Evolutionary conservation across 2,888 invertebrate species (phyloP).

Genomic region (Pollenia labialis): DNA sequence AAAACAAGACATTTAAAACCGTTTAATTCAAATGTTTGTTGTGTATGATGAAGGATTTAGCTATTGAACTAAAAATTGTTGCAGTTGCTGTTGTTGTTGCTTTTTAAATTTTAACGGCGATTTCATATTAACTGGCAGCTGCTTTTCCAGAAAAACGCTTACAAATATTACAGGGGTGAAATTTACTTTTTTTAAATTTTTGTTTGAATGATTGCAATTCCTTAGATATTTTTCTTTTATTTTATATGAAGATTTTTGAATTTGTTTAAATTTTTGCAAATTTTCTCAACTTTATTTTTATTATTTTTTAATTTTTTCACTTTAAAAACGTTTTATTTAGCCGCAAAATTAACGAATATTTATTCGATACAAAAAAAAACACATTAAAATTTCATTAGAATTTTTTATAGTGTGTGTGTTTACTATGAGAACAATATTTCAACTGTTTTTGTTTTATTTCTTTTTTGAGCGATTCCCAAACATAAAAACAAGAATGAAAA

Average conservation of each 20-base stretch:
- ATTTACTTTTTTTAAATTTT: slow-evolving; percentile 11
- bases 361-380: neutral
- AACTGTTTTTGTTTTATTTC: slow-evolving; percentile 67
- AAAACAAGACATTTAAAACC: neutral
- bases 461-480: slow-evolving; percentile 37
- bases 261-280: neutral
- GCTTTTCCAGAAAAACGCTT: slow-evolving; percentile 30
- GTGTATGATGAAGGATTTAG: neutral
- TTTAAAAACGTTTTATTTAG: neutral
- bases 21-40: neutral
- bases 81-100: neutral
- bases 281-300: neutral
- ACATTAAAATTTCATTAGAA: slow-evolving; percentile 17
- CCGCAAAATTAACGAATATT: neutral
- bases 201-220: neutral
- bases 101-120: slow-evolving; percentile 52
- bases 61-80: neutral
- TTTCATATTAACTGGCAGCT: slow-evolving; percentile 47
- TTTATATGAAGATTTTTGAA: neutral
- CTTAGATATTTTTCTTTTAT: neutral
- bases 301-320: neutral
- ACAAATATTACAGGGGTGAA: slow-evolving; percentile 43
- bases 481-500: neutral
- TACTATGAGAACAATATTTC: slow-evolving; percentile 55
- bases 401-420: slow-evolving; percentile 58